Percentiles rank a stretch among this genome's conserved stretches.
These are phyloP conservation scores for Ia io DNA, from an alignment of 2,113 vertebrate genomes.

Conservation along the genomic window DNA sequence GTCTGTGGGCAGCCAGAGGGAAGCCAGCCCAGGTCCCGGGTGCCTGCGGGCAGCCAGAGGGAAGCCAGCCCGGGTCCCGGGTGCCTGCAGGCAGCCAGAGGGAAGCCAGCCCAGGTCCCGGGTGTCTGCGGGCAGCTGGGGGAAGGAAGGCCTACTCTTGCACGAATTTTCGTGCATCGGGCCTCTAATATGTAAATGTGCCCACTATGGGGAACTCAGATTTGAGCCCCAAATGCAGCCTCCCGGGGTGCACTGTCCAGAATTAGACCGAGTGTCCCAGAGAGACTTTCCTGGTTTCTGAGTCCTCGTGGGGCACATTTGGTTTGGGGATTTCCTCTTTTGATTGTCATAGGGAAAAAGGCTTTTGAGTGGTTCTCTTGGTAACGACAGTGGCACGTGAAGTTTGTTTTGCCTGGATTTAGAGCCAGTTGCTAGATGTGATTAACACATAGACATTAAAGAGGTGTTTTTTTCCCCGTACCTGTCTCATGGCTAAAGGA, in stretches of 20 bases:
- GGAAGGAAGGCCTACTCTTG: no score
- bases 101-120: no score
- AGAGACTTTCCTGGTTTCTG: neutral
- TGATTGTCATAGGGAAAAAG: no score
- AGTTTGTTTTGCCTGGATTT: neutral
- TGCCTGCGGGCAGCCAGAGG: no score
- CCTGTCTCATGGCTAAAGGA: neutral
- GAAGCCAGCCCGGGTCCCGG: no score
- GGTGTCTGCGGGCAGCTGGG: no score
- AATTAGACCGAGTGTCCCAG: no score
- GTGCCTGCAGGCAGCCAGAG: no score
- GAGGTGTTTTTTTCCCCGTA: neutral
- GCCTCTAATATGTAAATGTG: neutral
- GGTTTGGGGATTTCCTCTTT: neutral
- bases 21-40: no score
- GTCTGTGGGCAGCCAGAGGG: no score
- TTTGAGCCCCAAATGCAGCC: neutral
- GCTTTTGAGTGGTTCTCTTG: neutral
- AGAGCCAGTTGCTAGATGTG: neutral
- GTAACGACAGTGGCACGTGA: neutral
- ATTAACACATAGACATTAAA: neutral
- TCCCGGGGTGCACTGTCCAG: neutral
- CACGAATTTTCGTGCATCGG: no score
- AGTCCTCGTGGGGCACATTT: neutral
- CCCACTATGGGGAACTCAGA: neutral